phyloP scores from a whole-genome alignment of 2,113 vertebrate species.

The Hymenochirus boettgeri region DNA sequence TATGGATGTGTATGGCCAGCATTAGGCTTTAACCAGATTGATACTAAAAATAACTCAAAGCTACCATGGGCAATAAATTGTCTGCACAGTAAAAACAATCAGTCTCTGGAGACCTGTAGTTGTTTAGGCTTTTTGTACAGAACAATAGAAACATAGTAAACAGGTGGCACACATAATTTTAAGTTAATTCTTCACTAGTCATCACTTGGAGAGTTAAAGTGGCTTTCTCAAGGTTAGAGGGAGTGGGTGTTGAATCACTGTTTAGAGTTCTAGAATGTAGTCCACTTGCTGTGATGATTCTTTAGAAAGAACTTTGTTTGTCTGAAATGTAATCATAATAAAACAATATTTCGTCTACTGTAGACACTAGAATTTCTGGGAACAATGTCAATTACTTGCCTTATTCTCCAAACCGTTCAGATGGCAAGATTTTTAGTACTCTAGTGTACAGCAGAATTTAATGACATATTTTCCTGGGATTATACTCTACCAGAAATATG shows the following conservation, averaged over 20 bases:
- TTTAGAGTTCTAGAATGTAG: slow-evolving; percentile 11
- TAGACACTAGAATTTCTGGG: too few relatives aligned
- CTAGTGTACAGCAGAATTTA: too few relatives aligned
- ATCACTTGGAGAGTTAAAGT: slow-evolving; percentile 22
- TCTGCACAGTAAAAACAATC: slow-evolving; percentile 49
- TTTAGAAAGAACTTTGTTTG: background rate
- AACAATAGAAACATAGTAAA: slow-evolving; percentile 29
- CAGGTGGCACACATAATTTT: slow-evolving; percentile 20
- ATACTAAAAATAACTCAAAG: slow-evolving; percentile 59
- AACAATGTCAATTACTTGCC: too few relatives aligned
- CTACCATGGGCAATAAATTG: slow-evolving; percentile 48
- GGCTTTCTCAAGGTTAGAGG: slow-evolving; percentile 28
- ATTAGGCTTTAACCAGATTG: slow-evolving; percentile 38
- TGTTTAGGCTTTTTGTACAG: slow-evolving; percentile 29
- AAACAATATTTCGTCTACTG: background rate
- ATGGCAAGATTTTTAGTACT: too few relatives aligned
- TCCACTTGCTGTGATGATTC: background rate
- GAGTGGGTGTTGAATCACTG: slow-evolving; percentile 24
- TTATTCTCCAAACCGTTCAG: too few relatives aligned
- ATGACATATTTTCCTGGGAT: too few relatives aligned
- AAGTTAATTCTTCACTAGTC: slow-evolving; percentile 10
- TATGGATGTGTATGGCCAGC: too few relatives aligned
- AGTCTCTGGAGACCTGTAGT: slow-evolving; percentile 21
- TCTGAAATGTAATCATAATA: background rate
- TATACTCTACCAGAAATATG: too few relatives aligned